Evolutionary conservation across 2,113 vertebrate genomes (phyloP).

Genomic region (Xenopus borealis): DNA sequence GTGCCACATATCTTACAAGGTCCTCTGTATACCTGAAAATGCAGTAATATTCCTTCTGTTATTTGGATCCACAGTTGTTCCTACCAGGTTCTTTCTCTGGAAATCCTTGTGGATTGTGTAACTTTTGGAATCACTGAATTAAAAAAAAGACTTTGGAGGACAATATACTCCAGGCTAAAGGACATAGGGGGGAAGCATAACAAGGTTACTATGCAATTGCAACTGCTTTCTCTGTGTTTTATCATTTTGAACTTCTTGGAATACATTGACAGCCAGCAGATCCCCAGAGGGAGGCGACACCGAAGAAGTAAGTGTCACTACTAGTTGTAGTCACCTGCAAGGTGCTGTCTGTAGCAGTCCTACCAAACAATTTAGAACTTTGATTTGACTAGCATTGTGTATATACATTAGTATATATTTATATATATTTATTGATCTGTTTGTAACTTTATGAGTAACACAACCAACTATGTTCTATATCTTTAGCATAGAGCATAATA

Average conservation of each 20-base stretch:
- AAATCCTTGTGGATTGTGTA: slow-evolving; percentile 30
- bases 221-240: slow-evolving; percentile 95
- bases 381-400: no score
- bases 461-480: no score
- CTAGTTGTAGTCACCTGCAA: slow-evolving; percentile 51
- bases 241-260: slow-evolving; percentile 97
- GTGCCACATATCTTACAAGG: slow-evolving; percentile 18
- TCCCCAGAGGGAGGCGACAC: slow-evolving; percentile 89
- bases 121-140: slow-evolving; percentile 5
- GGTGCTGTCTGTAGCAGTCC: no score
- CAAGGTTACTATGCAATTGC: slow-evolving; percentile 99
- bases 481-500: no score
- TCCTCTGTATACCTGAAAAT: slow-evolving; percentile 49
- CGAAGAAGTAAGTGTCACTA: slow-evolving; percentile 85
- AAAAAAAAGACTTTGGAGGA: slow-evolving; percentile 11
- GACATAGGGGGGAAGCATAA: slow-evolving; percentile 75
- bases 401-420: no score
- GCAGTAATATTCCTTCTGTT: slow-evolving; percentile 46
- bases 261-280: slow-evolving; percentile 92
- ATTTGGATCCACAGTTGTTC: slow-evolving; percentile 9
- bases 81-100: slow-evolving; percentile 2
- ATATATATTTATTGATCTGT: no score
- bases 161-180: slow-evolving; percentile 32
- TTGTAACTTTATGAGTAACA: no score
- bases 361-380: no score